phyloP scores from a whole-genome alignment of 2,113 vertebrate species.

The Polypterus senegalus region DNA sequence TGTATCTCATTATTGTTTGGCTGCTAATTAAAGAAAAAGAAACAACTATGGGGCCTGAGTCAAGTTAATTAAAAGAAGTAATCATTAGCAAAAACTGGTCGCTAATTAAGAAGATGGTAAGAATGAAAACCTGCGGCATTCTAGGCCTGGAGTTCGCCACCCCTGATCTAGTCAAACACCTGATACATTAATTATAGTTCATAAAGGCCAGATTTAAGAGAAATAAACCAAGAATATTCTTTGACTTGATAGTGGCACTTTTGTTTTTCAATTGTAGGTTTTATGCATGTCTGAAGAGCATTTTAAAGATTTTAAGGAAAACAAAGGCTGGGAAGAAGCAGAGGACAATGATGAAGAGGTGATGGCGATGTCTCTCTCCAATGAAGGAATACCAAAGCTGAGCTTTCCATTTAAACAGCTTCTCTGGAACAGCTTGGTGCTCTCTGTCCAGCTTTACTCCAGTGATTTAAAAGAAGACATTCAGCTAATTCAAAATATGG shows the following conservation, averaged over 20 bases:
- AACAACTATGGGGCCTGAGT: too few relatives aligned
- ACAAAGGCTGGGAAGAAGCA: constrained; percentile 59
- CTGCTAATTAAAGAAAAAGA: too few relatives aligned
- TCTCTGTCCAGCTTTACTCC: constrained; percentile 53
- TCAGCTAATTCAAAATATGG: constrained; percentile 40
- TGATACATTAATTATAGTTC: too few relatives aligned
- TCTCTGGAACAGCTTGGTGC: constrained; percentile 45
- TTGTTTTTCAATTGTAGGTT: constrained; percentile 45
- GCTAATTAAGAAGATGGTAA: too few relatives aligned
- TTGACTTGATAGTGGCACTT: neutral
- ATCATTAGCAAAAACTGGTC: too few relatives aligned
- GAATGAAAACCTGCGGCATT: too few relatives aligned
- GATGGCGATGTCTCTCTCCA: constrained; percentile 39
- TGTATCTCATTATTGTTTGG: too few relatives aligned
- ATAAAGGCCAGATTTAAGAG: neutral
- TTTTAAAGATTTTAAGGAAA: constrained; percentile 64
- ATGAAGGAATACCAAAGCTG: constrained; percentile 51
- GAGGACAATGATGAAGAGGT: constrained; percentile 45
- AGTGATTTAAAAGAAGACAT: constrained; percentile 48
- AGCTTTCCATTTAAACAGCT: constrained; percentile 54
- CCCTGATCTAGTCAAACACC: too few relatives aligned
- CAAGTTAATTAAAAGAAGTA: too few relatives aligned
- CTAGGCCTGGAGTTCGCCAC: too few relatives aligned
- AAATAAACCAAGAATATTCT: neutral
- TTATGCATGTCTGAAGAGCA: constrained; percentile 71